Base-by-base conservation (phyloP, 2,888 invertebrate genomes). In the Sarcophaga rosellei region DNA sequence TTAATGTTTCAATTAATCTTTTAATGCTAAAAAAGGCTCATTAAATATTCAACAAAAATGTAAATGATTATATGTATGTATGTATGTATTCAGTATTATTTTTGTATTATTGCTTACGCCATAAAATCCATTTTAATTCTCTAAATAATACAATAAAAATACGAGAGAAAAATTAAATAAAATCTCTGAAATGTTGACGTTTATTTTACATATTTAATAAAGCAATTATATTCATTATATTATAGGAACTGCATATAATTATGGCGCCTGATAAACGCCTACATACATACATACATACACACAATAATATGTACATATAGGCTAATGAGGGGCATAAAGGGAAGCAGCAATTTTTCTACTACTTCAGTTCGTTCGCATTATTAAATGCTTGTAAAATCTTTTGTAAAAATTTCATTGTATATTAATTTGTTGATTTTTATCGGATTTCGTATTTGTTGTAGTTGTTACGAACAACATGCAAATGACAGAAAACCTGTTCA, bases 191-290 rank as follows among this genome's bases (percentile, higher is more conserved):
- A 81, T 57, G 81, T 83, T 84, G 83, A 85, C 80, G 70, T 77
- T 44, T 69, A 78, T 73, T 84, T 84, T 84, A 78, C 84, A 81
- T 84, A 86, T 86, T 86, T 84, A 86, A 84, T 84, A 86, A 84
- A 84, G 78, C 75, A 81, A 84, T 86, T 86, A 81, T 80, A 77
- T 81, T 77, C 69, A 81, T 73, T 69, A 77, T 80, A 81, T 17
- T 53, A 53, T 53, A 53, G 53, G 17, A 81, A 78, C 77, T 81
- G 81, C 61, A 86, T 78, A 78, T 81, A 81, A 81, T 75, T 84
- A 84, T 81, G 84, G 86, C 86, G 86, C 86, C 86, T 81, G 65
- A 65, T 65, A 72, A 75, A 83, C 86, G 84, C 86, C 86, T 84
- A 84, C 86, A 74, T 74, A 70, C 59, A n/a, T n/a, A n/a, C n/a